A percentile compares a stretch with the other conserved stretches of the same genome.
Conservation (phyloP, 2,113 vertebrate species). For the Calypte anna region DNA sequence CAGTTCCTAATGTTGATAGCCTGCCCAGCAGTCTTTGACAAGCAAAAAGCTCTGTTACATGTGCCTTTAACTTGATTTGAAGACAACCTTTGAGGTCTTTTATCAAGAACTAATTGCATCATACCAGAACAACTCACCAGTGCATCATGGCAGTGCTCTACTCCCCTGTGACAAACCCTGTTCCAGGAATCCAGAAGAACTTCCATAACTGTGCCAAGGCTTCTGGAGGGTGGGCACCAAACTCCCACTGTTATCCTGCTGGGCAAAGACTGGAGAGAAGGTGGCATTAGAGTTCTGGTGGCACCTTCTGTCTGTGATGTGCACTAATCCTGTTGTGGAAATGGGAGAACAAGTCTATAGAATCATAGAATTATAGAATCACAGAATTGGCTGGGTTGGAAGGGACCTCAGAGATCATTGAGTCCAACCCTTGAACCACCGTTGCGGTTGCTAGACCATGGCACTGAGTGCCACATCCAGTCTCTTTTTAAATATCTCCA, state of each 20-base stretch:
- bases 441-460: too few species aligned
- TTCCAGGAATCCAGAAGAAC: neutral
- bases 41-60: accelerated
- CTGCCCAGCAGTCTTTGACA: neutral
- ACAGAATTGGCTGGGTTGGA: too few species aligned
- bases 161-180: neutral
- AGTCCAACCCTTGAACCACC: too few species aligned
- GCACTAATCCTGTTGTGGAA: neutral
- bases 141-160: neutral
- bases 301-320: neutral
- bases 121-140: neutral
- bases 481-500: too few species aligned
- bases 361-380: too few species aligned
- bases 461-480: too few species aligned
- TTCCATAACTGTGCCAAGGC: neutral
- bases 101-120: neutral
- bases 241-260: neutral
- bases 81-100: neutral
- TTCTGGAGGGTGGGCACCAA: neutral
- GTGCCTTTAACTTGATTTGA: neutral
- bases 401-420: too few species aligned
- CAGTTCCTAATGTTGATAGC: neutral
- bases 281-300: accelerated
- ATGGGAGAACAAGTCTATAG: neutral
- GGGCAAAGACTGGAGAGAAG: neutral